Base-by-base conservation (phyloP, 2,888 invertebrate genomes). In the Thereva nobilitata region DNA sequence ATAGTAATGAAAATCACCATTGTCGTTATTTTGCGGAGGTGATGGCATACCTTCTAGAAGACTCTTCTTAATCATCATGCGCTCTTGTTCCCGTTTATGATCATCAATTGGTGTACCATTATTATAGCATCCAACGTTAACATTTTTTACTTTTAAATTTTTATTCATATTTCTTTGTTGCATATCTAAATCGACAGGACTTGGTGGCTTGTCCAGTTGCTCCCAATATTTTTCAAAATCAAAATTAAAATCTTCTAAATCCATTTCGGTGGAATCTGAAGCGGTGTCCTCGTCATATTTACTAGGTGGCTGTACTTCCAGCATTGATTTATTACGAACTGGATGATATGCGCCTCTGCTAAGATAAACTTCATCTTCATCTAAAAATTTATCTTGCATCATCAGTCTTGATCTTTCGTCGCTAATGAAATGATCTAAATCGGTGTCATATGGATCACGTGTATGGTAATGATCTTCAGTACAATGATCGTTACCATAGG, bases 221-320 rank as follows among this genome's bases (percentile, higher is more conserved):
- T 79, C 80, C 80, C 81, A 81, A 71, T 81, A 81, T 71, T 80
- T 81, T 64, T 79, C 80, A 70, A 81, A 73, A 68, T 81, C 81
- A 56, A 81, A 79, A 70, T 81, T 81, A 56, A 81, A 81, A 67
- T 81, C 81, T 68, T 81, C 80, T 49, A 81, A 70, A 55, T 81
- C 81, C 70, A 80, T 76, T 72, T 80, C 80, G 0, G 81, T 81
- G 34, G 81, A 79, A 50, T 81, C 80, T 1, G 80, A 79, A 68
- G 80, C 79, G 41, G 78, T 79, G 71, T 80, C 77, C 50, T 81
- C 81, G 59, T 73, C 73, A 49, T 76, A 81, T 44, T 79, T 74
- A 44, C 74, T 77, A 0, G 80, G 78, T 5, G 80, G 78, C 61
- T 79, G 78, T 41, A 80, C 80, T 67, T 81, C 81, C 41, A 81